Percentiles rank a stretch among this genome's conserved stretches.
Evolutionary conservation across 2,888 invertebrate genomes (phyloP).

Genomic region (Belgica antarctica): DNA sequence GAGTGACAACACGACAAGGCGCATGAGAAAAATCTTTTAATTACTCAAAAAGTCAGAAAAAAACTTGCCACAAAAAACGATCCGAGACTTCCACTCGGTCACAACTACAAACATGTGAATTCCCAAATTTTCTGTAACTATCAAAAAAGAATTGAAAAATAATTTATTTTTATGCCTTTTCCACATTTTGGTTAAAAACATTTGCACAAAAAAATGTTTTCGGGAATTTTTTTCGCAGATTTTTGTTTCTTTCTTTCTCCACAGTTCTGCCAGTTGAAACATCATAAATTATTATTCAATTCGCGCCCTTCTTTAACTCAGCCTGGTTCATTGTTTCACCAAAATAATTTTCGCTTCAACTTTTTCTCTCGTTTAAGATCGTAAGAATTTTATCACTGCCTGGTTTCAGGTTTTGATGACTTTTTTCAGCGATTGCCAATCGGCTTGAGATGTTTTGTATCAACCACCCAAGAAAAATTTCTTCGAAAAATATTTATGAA

Average conservation of each 20-base stretch:
- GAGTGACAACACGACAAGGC: neutral
- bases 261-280: constrained; percentile 8
- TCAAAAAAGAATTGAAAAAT: constrained; percentile 38
- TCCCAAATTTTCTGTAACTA: neutral
- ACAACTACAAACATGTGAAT: neutral
- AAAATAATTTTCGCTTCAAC: no score
- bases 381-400: neutral
- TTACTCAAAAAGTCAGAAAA: constrained; percentile 28
- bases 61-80: constrained; percentile 33
- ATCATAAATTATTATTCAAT: constrained; percentile 43
- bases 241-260: neutral
- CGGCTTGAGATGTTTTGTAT: no score
- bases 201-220: constrained; percentile 23
- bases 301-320: constrained; percentile 35
- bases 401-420: neutral
- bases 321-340: neutral
- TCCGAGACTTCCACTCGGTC: constrained; percentile 18
- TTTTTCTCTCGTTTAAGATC: neutral
- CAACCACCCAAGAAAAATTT: neutral
- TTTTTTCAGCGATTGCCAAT: no score
- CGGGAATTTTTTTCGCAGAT: neutral
- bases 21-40: constrained; percentile 32
- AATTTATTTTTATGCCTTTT: constrained; percentile 42
- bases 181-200: constrained; percentile 34
- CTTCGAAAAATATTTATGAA: neutral